Percentiles rank a stretch among this genome's conserved stretches.
Conservation (phyloP, 2,797 vertebrate genomes). For the Babyrousa celebensis region DNA sequence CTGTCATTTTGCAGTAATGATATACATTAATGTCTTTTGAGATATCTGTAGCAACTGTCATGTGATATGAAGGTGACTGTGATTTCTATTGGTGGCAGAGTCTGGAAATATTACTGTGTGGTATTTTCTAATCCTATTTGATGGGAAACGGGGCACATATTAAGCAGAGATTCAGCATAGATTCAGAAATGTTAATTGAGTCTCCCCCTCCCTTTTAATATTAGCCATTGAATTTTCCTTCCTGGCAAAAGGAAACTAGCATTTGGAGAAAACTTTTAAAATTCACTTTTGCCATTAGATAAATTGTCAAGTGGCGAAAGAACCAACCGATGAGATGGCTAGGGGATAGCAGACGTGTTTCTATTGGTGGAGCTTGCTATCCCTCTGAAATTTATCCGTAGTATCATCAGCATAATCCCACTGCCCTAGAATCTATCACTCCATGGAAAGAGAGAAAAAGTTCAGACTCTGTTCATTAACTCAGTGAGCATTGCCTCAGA, state of each 20-base stretch:
- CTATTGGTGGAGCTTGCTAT: not conserved
- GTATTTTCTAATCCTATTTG: slow-evolving; percentile 29
- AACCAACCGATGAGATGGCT: not conserved
- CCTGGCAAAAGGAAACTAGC: slow-evolving; percentile 35
- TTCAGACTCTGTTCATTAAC: slow-evolving; percentile 5
- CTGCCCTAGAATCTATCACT: not conserved
- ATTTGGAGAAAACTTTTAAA: slow-evolving; percentile 43
- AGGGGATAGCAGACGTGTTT: not conserved
- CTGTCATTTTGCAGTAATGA: not conserved
- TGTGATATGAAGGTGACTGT: not conserved
- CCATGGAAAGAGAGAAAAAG: slow-evolving; percentile 4
- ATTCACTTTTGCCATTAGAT: slow-evolving; percentile 60
- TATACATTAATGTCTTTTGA: slow-evolving; percentile 32
- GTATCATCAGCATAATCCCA: not conserved
- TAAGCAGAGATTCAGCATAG: not conserved
- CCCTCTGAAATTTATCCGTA: not conserved
- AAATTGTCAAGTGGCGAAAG: slow-evolving; percentile 36
- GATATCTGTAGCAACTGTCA: slow-evolving; percentile 16
- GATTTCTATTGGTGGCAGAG: slow-evolving; percentile 25
- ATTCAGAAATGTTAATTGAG: slow-evolving; percentile 67
- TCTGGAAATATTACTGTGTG: not conserved
- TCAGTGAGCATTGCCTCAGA: not conserved
- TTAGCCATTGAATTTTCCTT: slow-evolving; percentile 61
- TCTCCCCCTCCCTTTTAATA: slow-evolving; percentile 6
- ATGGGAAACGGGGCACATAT: not conserved